phyloP scores from a whole-genome alignment of 2,888 invertebrate genomes.

The Syritta pipiens region DNA sequence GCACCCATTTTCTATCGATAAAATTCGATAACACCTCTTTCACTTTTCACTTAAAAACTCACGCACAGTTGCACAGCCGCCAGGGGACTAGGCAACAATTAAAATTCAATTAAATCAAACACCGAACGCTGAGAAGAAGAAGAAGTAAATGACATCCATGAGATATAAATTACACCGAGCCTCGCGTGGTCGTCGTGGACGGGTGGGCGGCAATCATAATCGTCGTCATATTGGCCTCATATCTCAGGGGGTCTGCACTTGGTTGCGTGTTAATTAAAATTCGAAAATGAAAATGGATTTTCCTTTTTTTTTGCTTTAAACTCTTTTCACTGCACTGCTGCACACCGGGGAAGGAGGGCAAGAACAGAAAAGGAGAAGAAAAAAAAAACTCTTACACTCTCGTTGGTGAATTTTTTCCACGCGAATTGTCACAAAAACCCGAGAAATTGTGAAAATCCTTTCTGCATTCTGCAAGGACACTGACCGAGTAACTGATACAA shows the following conservation, averaged over 20 bases:
- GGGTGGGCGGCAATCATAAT: conserved; percentile 29
- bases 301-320: conserved; percentile 20
- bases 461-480: too few species aligned
- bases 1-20: conserved; percentile 61
- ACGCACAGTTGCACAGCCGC: conserved; percentile 56
- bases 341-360: too few species aligned
- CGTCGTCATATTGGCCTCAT: conserved; percentile 20
- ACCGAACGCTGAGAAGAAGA: background rate
- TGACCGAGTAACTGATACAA: conserved; percentile 39
- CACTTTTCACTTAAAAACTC: conserved; percentile 44
- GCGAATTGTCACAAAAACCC: conserved; percentile 7
- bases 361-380: too few species aligned
- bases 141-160: conserved; percentile 29
- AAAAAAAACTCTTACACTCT: background rate
- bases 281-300: conserved; percentile 14
- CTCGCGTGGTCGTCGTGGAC: conserved; percentile 21
- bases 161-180: conserved; percentile 24
- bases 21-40: conserved; percentile 30
- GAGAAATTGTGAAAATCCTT: too few species aligned
- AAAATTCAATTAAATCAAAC: background rate
- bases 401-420: background rate
- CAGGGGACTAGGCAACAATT: too few species aligned
- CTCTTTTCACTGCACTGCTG: conserved; percentile 25
- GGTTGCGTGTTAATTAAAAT: conserved; percentile 43
- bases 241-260: conserved; percentile 15